Conservation (phyloP, 2,113 vertebrate genomes). For the Apaloderma vittatum region DNA sequence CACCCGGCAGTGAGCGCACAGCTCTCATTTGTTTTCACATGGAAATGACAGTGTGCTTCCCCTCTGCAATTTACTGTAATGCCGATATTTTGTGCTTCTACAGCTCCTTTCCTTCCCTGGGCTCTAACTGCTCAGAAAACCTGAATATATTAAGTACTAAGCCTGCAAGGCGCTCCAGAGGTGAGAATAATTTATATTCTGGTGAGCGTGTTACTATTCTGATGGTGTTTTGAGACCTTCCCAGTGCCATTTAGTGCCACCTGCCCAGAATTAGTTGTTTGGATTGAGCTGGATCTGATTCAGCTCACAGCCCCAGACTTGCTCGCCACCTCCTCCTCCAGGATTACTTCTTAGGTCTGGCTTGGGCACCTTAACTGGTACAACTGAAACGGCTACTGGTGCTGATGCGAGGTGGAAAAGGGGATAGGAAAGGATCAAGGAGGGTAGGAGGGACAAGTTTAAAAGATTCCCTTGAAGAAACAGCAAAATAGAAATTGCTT, state of each 20-base stretch:
- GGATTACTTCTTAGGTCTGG: background rate
- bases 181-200: background rate
- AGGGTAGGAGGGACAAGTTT: background rate
- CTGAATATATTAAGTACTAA: background rate
- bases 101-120: background rate
- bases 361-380: background rate
- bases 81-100: background rate
- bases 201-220: background rate
- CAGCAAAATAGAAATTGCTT: background rate
- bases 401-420: background rate
- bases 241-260: background rate
- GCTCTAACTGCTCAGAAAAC: background rate
- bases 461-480: background rate
- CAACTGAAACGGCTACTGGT: background rate
- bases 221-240: background rate
- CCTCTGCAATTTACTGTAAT: background rate
- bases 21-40: background rate
- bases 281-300: background rate
- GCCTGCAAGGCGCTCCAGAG: background rate
- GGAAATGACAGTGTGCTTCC: background rate
- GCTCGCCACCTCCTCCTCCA: background rate
- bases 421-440: background rate
- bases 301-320: background rate
- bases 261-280: background rate
- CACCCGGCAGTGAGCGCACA: background rate